phyloP scores from a whole-genome alignment of 2,113 vertebrate genomes.

The Hippocampus zosterae region DNA sequence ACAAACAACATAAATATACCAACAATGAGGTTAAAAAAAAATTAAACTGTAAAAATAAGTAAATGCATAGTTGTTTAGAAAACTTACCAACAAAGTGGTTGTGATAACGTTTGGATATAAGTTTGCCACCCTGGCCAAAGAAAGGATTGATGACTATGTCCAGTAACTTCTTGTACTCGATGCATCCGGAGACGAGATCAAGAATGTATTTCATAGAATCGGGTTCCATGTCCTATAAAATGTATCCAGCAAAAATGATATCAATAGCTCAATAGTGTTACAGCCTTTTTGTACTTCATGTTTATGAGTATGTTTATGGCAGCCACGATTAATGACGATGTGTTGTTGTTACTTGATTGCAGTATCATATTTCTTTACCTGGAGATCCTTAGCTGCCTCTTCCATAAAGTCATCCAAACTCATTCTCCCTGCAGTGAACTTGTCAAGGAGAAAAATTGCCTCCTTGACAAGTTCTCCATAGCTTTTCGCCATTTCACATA shows the following conservation, averaged over 20 bases:
- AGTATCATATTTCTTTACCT: conserved; percentile 65
- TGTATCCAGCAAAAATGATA: background rate
- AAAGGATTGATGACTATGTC: conserved; percentile 79
- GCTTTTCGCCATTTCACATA: conserved; percentile 71
- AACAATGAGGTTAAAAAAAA: too few relatives aligned
- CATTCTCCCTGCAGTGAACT: conserved; percentile 70
- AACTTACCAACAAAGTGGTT: conserved; percentile 79
- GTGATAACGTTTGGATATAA: conserved; percentile 66
- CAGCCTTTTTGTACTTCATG: background rate
- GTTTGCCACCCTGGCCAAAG: conserved; percentile 70
- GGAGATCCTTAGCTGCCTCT: conserved; percentile 60
- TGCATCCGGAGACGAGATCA: conserved; percentile 80
- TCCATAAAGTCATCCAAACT: conserved; percentile 76
- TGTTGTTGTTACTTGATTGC: background rate
- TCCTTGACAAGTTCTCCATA: conserved; percentile 70
- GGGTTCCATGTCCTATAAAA: conserved; percentile 52
- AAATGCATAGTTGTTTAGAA: background rate
- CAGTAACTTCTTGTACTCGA: conserved; percentile 76
- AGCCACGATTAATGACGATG: too few relatives aligned
- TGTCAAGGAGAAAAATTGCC: conserved; percentile 72
- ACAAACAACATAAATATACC: conserved; percentile 28
- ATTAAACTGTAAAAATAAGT: background rate
- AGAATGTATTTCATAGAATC: conserved; percentile 72
- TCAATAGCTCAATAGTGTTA: background rate
- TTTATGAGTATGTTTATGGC: background rate